Conservation (phyloP, 2,888 invertebrate genomes). For the Drosophila ochracea region DNA sequence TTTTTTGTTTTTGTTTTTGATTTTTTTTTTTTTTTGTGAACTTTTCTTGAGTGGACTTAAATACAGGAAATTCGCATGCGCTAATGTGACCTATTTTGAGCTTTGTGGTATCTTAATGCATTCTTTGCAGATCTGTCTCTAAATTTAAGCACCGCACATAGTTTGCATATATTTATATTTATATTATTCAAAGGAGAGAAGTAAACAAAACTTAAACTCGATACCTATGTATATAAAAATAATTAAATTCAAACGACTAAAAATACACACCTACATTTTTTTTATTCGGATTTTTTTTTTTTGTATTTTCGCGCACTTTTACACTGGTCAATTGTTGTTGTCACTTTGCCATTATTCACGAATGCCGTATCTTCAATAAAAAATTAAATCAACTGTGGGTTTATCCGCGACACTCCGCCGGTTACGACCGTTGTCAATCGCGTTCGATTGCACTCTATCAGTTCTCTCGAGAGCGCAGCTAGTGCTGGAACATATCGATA, state of each 20-base stretch:
- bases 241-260: not conserved
- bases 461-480: constrained; percentile 24
- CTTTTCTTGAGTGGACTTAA: constrained; percentile 2
- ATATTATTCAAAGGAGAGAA: constrained; percentile 18
- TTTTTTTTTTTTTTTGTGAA: not conserved
- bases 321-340: constrained; percentile 14
- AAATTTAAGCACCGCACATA: constrained; percentile 29
- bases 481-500: constrained; percentile 43
- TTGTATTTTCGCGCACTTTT: constrained; percentile 17
- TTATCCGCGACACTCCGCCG: constrained; percentile 31
- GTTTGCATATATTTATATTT: constrained; percentile 16
- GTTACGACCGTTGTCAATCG: constrained; percentile 52
- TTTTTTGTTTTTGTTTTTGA: not conserved
- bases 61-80: constrained; percentile 22
- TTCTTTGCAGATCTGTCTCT: constrained; percentile 25
- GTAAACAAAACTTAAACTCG: constrained; percentile 32
- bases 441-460: constrained; percentile 59
- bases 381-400: constrained; percentile 17
- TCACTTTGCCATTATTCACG: constrained; percentile 23
- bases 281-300: constrained; percentile 9
- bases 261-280: constrained; percentile 8
- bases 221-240: constrained; percentile 12
- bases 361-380: constrained; percentile 24
- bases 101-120: constrained; percentile 14
- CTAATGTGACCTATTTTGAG: constrained; percentile 24